Percentiles rank a stretch among this genome's conserved stretches.
Conservation (phyloP, 2,797 vertebrate genomes). For the Danio tinwini region DNA sequence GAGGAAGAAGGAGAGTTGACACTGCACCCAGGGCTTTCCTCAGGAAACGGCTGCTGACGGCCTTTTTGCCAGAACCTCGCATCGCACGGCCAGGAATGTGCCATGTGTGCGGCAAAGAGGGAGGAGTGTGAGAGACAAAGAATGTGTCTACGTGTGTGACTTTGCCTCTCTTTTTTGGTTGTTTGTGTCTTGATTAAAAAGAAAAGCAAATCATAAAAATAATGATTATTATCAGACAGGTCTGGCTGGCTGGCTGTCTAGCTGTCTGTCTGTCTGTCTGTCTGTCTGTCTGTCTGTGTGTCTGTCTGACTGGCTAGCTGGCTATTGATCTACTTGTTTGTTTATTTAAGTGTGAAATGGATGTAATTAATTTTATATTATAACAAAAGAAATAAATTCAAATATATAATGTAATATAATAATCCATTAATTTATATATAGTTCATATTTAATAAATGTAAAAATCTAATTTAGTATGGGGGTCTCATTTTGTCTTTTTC, state of each 20-base stretch:
- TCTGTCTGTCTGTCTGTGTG: too few species aligned
- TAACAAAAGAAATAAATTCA: too few species aligned
- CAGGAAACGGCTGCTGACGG: constrained; percentile 64
- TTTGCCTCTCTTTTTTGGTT: neutral
- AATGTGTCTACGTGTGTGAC: constrained; percentile 46
- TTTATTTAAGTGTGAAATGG: too few species aligned
- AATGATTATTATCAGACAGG: neutral
- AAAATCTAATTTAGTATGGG: too few species aligned
- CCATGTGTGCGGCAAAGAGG: constrained; percentile 55
- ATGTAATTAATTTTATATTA: neutral
- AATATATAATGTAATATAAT: too few species aligned
- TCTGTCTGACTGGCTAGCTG: neutral
- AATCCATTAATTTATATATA: too few species aligned
- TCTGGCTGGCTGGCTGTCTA: too few species aligned
- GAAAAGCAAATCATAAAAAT: neutral
- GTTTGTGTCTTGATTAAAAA: neutral
- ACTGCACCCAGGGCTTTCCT: constrained; percentile 66
- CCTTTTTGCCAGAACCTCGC: constrained; percentile 54
- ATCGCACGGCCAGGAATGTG: constrained; percentile 60
- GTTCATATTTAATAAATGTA: too few species aligned
- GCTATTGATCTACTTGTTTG: neutral
- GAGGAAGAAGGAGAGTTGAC: constrained; percentile 64
- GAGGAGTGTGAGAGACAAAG: constrained; percentile 58
- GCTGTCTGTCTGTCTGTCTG: too few species aligned
- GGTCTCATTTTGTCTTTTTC: too few species aligned